Evolutionary conservation across 2,888 invertebrate genomes (phyloP).

Genomic region (Pollenia amentaria): DNA sequence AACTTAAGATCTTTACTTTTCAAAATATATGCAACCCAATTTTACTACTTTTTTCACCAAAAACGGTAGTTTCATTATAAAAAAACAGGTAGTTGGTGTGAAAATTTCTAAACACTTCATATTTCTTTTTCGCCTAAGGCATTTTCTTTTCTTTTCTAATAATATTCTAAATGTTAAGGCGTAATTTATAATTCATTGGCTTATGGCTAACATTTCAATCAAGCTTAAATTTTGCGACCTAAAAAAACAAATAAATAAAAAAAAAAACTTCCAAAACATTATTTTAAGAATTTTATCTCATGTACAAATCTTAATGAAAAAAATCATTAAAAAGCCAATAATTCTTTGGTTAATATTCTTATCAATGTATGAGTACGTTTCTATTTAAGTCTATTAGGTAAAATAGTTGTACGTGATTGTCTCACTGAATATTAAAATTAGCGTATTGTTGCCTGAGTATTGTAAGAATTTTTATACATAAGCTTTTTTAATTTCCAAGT

Average conservation of each 20-base stretch:
- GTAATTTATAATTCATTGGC: no score
- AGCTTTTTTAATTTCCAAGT: no score
- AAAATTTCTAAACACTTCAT: no score
- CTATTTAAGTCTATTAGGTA: neutral
- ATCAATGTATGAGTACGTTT: neutral
- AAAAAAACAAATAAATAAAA: conserved; percentile 1
- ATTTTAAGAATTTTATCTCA: conserved; percentile 22
- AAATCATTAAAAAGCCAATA: neutral
- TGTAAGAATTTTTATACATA: neutral
- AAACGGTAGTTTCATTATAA: no score
- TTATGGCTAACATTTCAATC: neutral
- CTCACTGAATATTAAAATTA: conserved; percentile 19
- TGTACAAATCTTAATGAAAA: neutral
- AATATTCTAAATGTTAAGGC: no score
- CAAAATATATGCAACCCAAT: no score
- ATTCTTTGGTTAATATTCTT: neutral
- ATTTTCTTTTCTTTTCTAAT: no score
- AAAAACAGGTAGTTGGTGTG: no score
- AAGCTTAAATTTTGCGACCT: conserved; percentile 4
- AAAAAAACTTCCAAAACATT: neutral
- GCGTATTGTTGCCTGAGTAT: neutral
- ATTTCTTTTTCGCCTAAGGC: no score
- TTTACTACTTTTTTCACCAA: no score
- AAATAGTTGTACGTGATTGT: conserved; percentile 32
- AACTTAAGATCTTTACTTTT: no score